Percentiles rank a stretch among this genome's conserved stretches.
Conservation (phyloP, 2,888 invertebrate genomes). For the Ophion obscuratus region DNA sequence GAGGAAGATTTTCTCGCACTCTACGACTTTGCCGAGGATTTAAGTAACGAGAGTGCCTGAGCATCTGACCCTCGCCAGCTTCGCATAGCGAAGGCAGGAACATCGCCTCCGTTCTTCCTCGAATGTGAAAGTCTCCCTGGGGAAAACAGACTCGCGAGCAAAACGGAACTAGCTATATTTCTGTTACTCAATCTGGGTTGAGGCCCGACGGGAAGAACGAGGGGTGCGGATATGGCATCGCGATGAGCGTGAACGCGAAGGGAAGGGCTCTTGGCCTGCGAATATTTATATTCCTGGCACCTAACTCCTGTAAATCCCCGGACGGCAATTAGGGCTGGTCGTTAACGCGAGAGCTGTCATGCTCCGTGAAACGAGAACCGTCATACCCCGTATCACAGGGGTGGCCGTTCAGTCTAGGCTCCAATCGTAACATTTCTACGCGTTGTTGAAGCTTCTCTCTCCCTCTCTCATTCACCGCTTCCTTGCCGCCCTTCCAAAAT, state of each 20-base stretch:
- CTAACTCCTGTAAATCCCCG: slow-evolving; percentile 77
- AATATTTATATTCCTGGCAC: slow-evolving; percentile 79
- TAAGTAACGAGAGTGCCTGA: slow-evolving; percentile 65
- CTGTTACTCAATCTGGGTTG: slow-evolving; percentile 25
- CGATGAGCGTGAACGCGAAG: slow-evolving; percentile 22
- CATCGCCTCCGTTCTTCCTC: slow-evolving; percentile 38
- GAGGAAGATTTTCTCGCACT: slow-evolving; percentile 31
- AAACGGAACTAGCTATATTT: slow-evolving; percentile 44
- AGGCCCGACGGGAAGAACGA: slow-evolving; percentile 38
- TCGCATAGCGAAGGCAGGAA: slow-evolving; percentile 50
- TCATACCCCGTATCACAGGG: slow-evolving; percentile 23
- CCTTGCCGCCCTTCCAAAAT: not conserved
- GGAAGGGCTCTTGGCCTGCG: slow-evolving; percentile 59
- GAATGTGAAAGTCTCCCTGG: slow-evolving; percentile 42
- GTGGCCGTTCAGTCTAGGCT: slow-evolving; percentile 34
- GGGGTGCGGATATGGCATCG: slow-evolving; percentile 37
- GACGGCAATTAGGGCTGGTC: slow-evolving; percentile 78
- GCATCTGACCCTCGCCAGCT: slow-evolving; percentile 45
- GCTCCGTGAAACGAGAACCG: slow-evolving; percentile 50
- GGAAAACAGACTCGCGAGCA: slow-evolving; percentile 41
- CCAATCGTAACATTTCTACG: slow-evolving; percentile 57
- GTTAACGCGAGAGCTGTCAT: slow-evolving; percentile 76
- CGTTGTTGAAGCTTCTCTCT: slow-evolving; percentile 33
- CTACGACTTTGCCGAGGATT: slow-evolving; percentile 65
- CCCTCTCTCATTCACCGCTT: slow-evolving; percentile 2